Percentiles rank a stretch among this genome's conserved stretches.
These are phyloP conservation scores for Trachymyrmex septentrionalis DNA, from an alignment of 1,140 invertebrate genomes.

Conservation along the genomic window DNA sequence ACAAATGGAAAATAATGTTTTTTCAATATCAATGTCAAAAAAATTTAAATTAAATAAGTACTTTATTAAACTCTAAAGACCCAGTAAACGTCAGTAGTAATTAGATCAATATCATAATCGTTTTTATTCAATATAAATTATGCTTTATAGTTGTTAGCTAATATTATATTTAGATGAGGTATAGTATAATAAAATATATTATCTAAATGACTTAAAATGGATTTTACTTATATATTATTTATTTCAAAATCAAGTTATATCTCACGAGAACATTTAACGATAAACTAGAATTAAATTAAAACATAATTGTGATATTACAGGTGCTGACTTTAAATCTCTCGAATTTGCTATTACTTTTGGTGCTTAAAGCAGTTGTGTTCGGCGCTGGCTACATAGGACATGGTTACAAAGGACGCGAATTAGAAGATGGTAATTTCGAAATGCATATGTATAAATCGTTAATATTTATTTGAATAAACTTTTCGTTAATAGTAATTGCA, in stretches of 20 bases:
- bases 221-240: conserved; percentile 13
- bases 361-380: conserved; percentile 93
- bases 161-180: neutral
- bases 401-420: conserved; percentile 78
- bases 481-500: neutral
- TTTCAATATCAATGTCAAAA: neutral
- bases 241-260: neutral
- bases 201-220: neutral
- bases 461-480: neutral
- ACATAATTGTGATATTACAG: conserved; percentile 82
- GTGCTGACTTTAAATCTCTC: conserved; percentile 94
- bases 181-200: neutral
- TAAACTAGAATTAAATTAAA: conserved; percentile 2
- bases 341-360: conserved; percentile 92
- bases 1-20: neutral
- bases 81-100: too few species aligned
- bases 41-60: neutral
- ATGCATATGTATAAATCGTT: neutral
- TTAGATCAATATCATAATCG: too few species aligned
- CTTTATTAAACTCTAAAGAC: neutral
- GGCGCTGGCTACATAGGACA: conserved; percentile 92
- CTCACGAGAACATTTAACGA: neutral
- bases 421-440: conserved; percentile 77
- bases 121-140: too few species aligned
- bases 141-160: too few species aligned